phyloP scores from a whole-genome alignment of 2,888 invertebrate species.

The Amaurobius ferox region DNA sequence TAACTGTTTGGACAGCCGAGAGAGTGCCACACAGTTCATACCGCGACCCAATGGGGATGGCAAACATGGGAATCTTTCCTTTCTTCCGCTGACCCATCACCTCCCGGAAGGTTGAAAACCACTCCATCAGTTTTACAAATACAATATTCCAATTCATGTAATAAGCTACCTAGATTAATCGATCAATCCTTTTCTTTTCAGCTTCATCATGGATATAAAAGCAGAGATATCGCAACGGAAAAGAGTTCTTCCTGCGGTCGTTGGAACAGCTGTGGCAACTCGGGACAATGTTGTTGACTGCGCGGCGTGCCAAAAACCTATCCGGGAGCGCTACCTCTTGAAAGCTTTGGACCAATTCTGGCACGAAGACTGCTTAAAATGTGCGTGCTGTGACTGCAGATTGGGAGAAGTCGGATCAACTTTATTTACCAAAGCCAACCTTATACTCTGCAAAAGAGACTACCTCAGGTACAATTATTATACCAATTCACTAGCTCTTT shows the following conservation, averaged over 20 bases:
- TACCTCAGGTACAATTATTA: conserved; percentile 94
- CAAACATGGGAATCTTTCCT: no score
- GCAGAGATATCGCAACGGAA: conserved; percentile 55
- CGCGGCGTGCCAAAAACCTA: conserved; percentile 90
- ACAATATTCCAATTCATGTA: no score
- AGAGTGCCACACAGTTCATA: no score
- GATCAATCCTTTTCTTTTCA: background rate
- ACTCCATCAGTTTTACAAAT: no score
- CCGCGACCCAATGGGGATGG: no score
- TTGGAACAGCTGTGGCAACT: conserved; percentile 37
- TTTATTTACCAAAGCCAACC: conserved; percentile 92
- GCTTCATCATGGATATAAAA: conserved; percentile 53
- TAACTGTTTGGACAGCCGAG: no score
- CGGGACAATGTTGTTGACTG: conserved; percentile 78
- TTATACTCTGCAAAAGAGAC: conserved; percentile 93
- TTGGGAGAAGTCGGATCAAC: conserved; percentile 95
- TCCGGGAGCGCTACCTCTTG: conserved; percentile 89
- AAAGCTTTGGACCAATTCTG: conserved; percentile 92
- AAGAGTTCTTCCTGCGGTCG: conserved; percentile 22
- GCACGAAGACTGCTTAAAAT: conserved; percentile 96
- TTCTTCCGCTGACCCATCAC: no score
- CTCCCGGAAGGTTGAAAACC: no score
- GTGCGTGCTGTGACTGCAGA: conserved; percentile 93
- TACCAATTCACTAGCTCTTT: no score
- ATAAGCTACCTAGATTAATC: no score